phyloP scores from a whole-genome alignment of 2,113 vertebrate genomes.

The Percopsis transmontana region DNA sequence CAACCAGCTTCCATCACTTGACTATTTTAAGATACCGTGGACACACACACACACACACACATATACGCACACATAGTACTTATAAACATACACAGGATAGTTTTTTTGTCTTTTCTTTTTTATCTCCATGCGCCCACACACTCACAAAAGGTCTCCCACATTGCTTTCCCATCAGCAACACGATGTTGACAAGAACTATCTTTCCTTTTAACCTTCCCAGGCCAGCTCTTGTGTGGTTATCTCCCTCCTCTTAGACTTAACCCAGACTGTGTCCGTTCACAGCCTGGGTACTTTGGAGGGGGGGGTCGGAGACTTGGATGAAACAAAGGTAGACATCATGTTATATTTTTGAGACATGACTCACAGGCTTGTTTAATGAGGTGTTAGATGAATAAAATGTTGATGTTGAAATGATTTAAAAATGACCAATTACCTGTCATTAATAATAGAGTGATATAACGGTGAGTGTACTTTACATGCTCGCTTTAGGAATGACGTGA shows the following conservation, averaged over 20 bases:
- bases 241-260: conserved; percentile 65
- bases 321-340: conserved; percentile 46
- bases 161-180: conserved; percentile 68
- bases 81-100: not conserved
- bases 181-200: conserved; percentile 73
- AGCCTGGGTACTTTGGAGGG: conserved; percentile 42
- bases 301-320: not conserved
- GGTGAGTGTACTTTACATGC: conserved; percentile 10
- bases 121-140: conserved; percentile 14
- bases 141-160: conserved; percentile 28
- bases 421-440: conserved; percentile 36
- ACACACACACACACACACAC: conserved; percentile 15
- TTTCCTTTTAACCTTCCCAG: conserved; percentile 78
- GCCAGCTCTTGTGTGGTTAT: conserved; percentile 72
- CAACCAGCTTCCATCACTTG: conserved; percentile 67
- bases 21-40: conserved; percentile 79
- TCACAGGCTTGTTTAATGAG: conserved; percentile 48
- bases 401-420: conserved; percentile 35
- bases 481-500: conserved; percentile 30
- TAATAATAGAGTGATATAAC: not conserved
- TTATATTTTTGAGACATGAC: conserved; percentile 57
- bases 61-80: not conserved
- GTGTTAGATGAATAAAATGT: conserved; percentile 40
- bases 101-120: conserved; percentile 14
- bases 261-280: conserved; percentile 67